Conservation (phyloP, 2,888 invertebrate genomes). For the Pammene aurita region DNA sequence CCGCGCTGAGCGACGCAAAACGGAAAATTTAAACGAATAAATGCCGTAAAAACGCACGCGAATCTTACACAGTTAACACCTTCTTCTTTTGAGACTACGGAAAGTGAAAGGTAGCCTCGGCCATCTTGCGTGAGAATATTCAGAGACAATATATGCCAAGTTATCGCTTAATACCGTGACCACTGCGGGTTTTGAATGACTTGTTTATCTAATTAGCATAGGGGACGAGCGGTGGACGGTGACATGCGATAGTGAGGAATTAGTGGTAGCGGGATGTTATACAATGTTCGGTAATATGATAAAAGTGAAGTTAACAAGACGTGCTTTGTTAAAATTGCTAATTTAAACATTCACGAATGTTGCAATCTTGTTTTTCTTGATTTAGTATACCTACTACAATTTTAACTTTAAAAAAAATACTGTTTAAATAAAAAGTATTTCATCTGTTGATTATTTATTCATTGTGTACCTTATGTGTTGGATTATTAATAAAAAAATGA, state of each 20-base stretch:
- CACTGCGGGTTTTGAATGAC: constrained; percentile 15
- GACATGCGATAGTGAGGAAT: background rate
- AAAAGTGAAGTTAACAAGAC: constrained; percentile 10
- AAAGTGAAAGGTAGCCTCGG: constrained; percentile 46
- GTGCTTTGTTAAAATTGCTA: background rate
- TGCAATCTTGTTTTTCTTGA: too few species aligned
- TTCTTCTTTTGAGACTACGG: constrained; percentile 12
- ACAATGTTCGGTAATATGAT: constrained; percentile 23
- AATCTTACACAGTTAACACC: background rate
- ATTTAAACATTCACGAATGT: too few species aligned
- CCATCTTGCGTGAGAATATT: constrained; percentile 45
- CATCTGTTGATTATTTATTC: too few species aligned
- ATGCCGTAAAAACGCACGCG: background rate
- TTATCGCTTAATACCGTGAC: constrained; percentile 25
- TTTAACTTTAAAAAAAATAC: too few species aligned
- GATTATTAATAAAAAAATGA: too few species aligned
- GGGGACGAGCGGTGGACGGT: constrained; percentile 20
- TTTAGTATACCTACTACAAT: too few species aligned
- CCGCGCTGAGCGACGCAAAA: constrained; percentile 1
- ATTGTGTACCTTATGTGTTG: too few species aligned
- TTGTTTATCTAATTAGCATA: constrained; percentile 9
- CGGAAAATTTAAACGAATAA: background rate
- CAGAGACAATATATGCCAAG: constrained; percentile 23
- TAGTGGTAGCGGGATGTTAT: constrained; percentile 29
- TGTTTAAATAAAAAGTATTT: too few species aligned